Conservation (phyloP, 2,113 vertebrate genomes). For the Sinocyclocheilus rhinocerous region DNA sequence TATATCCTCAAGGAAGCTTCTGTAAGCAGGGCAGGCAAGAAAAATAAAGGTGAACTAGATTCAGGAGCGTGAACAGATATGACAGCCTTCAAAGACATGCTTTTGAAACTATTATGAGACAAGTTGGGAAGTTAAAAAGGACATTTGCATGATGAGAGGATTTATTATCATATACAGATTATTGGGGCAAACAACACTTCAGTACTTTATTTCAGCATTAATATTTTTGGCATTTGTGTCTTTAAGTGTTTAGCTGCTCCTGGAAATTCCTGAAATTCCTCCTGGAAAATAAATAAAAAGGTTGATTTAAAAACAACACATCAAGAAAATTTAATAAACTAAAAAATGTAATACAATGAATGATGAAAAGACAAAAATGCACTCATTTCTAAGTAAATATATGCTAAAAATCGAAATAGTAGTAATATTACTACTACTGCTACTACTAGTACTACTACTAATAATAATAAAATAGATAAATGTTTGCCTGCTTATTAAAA, state of each 20-base stretch:
- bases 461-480: too few relatives aligned
- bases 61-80: conserved; percentile 19
- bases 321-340: too few relatives aligned
- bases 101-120: neutral
- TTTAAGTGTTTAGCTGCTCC: neutral
- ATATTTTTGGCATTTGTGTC: neutral
- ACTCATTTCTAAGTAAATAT: too few relatives aligned
- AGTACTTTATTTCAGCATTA: neutral
- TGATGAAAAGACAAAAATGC: too few relatives aligned
- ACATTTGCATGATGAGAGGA: neutral
- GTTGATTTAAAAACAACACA: too few relatives aligned
- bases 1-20: conserved; percentile 35
- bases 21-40: conserved; percentile 19
- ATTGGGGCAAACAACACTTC: neutral
- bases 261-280: neutral
- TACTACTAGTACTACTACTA: too few relatives aligned
- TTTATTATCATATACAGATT: neutral
- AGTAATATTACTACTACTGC: too few relatives aligned
- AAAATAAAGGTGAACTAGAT: conserved; percentile 24
- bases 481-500: too few relatives aligned
- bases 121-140: conserved; percentile 1
- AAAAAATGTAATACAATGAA: too few relatives aligned
- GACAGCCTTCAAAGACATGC: conserved; percentile 11
- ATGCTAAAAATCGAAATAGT: too few relatives aligned
- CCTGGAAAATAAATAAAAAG: neutral